Percentiles rank a stretch among this genome's conserved stretches.
Conservation (phyloP, 2,797 vertebrate species). For the Manis crassicaudata region DNA sequence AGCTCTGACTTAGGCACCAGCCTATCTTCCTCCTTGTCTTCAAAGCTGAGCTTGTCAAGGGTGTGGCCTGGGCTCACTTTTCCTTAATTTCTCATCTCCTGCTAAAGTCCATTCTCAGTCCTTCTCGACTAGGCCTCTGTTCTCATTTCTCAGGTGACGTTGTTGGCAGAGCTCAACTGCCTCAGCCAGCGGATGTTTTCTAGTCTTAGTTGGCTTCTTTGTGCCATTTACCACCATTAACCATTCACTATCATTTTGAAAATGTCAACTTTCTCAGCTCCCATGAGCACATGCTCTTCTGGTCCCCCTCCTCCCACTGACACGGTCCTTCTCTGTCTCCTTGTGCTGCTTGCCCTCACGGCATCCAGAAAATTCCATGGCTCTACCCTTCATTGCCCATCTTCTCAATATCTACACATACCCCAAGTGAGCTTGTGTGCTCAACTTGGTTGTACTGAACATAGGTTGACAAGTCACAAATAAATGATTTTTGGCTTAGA, state of each 20-base stretch:
- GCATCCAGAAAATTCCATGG: too few species aligned
- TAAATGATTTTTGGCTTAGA: neutral
- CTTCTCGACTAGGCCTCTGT: neutral
- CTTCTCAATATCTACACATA: neutral
- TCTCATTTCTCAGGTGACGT: neutral
- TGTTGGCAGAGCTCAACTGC: neutral
- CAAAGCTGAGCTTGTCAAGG: neutral
- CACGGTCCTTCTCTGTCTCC: neutral
- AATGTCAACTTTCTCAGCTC: neutral
- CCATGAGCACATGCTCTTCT: neutral
- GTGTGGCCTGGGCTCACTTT: neutral
- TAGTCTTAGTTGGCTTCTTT: neutral
- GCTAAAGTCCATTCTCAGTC: neutral
- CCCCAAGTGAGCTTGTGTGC: accelerated
- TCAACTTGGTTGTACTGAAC: neutral
- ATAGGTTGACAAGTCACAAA: neutral
- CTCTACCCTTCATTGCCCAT: neutral
- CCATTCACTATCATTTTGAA: neutral
- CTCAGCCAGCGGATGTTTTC: neutral
- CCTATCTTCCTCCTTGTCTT: neutral
- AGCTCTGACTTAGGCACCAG: neutral
- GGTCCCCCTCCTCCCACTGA: neutral
- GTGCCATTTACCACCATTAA: neutral
- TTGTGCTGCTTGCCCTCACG: too few species aligned
- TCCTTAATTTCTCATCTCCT: slow-evolving; percentile 42